phyloP scores from a whole-genome alignment of 92 coral and sea anemone species.

The Palythoa grandis region DNA sequence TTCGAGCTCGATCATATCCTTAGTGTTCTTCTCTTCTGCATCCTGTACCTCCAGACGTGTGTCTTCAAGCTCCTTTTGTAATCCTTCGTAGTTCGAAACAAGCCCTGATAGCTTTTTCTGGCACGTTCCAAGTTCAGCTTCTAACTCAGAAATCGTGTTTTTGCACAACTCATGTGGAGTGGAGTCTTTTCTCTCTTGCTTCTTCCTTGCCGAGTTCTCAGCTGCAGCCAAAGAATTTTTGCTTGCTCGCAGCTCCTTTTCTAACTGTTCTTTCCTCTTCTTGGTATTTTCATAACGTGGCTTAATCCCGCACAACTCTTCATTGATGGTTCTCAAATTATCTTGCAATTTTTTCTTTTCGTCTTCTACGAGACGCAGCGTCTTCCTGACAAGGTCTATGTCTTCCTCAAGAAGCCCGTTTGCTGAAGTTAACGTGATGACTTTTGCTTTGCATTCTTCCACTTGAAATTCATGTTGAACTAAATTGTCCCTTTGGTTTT shows the following conservation, averaged over 20 bases:
- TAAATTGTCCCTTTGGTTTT: conserved; percentile 50
- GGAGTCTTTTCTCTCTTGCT: conserved; percentile 59
- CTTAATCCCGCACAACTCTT: conserved; percentile 75
- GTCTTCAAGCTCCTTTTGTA: conserved; percentile 71
- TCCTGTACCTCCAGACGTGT: conserved; percentile 55
- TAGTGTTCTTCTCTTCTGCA: conserved; percentile 72
- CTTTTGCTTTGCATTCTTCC: conserved; percentile 73
- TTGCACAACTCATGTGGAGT: conserved; percentile 76
- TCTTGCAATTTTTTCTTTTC: conserved; percentile 78
- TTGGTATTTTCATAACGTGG: conserved; percentile 77
- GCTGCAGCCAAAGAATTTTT: conserved; percentile 72
- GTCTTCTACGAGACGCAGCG: conserved; percentile 63
- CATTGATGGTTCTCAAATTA: conserved; percentile 67
- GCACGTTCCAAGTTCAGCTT: conserved; percentile 69
- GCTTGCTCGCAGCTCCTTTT: conserved; percentile 67
- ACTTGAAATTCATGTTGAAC: conserved; percentile 58
- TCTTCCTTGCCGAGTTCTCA: conserved; percentile 66
- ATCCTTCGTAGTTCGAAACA: conserved; percentile 65
- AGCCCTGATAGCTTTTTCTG: conserved; percentile 74
- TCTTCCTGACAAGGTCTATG: conserved; percentile 59
- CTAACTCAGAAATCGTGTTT: conserved; percentile 66
- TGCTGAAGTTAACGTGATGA: conserved; percentile 62
- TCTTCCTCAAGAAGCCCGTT: conserved; percentile 71
- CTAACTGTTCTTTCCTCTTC: conserved; percentile 84
- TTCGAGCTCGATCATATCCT: conserved; percentile 69